phyloP scores from a whole-genome alignment of 1,140 invertebrate species.

The Psilanteris sp. region DNA sequence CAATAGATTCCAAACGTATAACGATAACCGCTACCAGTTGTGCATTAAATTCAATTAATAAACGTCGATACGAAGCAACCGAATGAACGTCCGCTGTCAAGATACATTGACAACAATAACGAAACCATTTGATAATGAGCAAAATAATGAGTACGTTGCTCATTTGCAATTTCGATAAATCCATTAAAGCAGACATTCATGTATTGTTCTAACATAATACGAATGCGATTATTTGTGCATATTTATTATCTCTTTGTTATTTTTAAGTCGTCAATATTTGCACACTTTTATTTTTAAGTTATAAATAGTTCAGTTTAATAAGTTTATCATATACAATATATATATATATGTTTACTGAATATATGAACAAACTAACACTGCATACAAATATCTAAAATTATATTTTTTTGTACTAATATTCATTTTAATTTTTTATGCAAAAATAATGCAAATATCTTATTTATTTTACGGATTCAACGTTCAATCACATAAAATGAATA shows the following conservation, averaged over 20 bases:
- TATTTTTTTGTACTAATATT: too few relatives aligned
- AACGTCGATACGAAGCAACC: constrained; percentile 25
- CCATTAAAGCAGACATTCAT: constrained; percentile 6
- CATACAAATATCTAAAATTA: too few relatives aligned
- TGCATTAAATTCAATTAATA: constrained; percentile 56
- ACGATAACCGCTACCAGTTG: constrained; percentile 2
- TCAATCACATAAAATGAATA: too few relatives aligned
- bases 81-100: constrained; percentile 34
- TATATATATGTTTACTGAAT: too few relatives aligned
- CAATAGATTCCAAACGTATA: constrained; percentile 15
- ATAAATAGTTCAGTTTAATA: too few relatives aligned
- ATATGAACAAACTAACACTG: too few relatives aligned
- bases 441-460: too few relatives aligned
- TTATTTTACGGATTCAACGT: too few relatives aligned
- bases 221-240: constrained; percentile 9
- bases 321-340: too few relatives aligned
- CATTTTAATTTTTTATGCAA: too few relatives aligned
- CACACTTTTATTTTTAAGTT: constrained; percentile 4
- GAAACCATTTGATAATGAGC: constrained; percentile 45
- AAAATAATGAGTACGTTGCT: constrained; percentile 38
- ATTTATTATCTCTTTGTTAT: constrained; percentile 24
- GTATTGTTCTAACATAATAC: constrained; percentile 29
- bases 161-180: constrained; percentile 54
- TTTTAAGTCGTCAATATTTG: constrained; percentile 14
- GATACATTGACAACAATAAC: constrained; percentile 51